Evolutionary conservation across 2,113 vertebrate genomes (phyloP).

Genomic region (Onychorhynchus coronatus): DNA sequence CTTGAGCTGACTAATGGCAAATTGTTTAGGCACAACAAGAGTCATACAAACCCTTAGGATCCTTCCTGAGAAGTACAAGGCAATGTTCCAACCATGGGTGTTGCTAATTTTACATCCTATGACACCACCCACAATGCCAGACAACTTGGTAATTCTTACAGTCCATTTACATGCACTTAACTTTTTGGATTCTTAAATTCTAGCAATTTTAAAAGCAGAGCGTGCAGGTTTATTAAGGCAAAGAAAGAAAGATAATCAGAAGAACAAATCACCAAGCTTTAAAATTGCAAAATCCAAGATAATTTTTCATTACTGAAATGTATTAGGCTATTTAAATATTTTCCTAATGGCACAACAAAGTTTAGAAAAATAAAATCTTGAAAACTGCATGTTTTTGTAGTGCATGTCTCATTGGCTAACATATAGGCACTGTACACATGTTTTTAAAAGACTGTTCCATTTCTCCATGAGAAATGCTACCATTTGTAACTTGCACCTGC

Average conservation of each 20-base stretch:
- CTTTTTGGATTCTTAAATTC: background rate
- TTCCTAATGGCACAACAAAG: background rate
- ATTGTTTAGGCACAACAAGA: background rate
- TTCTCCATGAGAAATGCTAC: background rate
- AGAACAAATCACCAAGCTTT: background rate
- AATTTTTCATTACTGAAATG: background rate
- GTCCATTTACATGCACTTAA: background rate
- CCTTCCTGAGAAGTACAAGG: background rate
- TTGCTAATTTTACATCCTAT: background rate
- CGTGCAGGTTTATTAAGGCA: background rate
- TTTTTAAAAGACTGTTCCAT: background rate
- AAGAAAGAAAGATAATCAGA: background rate
- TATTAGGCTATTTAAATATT: background rate
- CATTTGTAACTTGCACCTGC: background rate
- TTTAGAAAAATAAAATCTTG: background rate
- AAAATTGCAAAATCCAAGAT: background rate
- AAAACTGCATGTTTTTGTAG: background rate
- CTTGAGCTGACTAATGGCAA: background rate
- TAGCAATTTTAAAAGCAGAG: background rate
- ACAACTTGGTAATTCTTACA: background rate
- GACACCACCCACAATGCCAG: background rate
- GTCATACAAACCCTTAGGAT: background rate
- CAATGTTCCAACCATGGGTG: background rate
- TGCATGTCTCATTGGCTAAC: background rate
- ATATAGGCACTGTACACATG: rapidly evolving